Base-by-base conservation (phyloP, 2,113 vertebrate genomes). In the Trachemys scripta region DNA sequence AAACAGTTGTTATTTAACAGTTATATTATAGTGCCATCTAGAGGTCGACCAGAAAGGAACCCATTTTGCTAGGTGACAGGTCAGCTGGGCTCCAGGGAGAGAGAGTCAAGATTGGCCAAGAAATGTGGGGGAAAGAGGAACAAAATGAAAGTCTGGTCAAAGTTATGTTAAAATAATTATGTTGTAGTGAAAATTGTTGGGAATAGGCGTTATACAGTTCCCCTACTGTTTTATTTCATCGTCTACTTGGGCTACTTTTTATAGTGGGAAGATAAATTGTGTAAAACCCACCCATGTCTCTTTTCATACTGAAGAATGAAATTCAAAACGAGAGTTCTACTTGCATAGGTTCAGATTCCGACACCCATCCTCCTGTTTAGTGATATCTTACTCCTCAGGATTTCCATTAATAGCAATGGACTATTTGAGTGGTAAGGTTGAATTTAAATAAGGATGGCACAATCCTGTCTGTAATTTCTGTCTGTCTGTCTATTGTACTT, bases 281-380 rank as follows among this genome's bases (percentile, higher is more conserved):
- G 38, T 5, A 1, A 79, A 17, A n/a, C 65, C 65, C 16, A 69
- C 62, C 35, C 29, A n/a, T 6, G 1, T 54, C 8, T 19, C 79
- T 97, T 92, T 24, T 83, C 45, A 86, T 92, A 80, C 35, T 75
- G 29, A 45, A 82, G 88, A 80, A 29, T 57, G 1, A 84, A 93
- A 87, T 2, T 93, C 0, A 0, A 2, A 2, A 14, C 25, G 14
- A 65, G 45, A 57, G 7, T 89, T 87, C n/a, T 47, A 47, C 35
- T 85, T 75, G 3, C 20, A 4, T 1, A 20, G 95, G 89, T 2
- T 7, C n/a, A 84, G 22, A 12, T 80, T 88, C 54, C 9, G 42
- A 3, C 54, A 10, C 3, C 13, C 12, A 5, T 29, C 89, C 65
- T 90, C 20, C 82, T 95, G 76, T 91, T 57, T 49, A 4, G 16